These are phyloP conservation scores for Callyntrura guangdongensis DNA, from an alignment of 2,888 invertebrate genomes.

Conservation along the genomic window DNA sequence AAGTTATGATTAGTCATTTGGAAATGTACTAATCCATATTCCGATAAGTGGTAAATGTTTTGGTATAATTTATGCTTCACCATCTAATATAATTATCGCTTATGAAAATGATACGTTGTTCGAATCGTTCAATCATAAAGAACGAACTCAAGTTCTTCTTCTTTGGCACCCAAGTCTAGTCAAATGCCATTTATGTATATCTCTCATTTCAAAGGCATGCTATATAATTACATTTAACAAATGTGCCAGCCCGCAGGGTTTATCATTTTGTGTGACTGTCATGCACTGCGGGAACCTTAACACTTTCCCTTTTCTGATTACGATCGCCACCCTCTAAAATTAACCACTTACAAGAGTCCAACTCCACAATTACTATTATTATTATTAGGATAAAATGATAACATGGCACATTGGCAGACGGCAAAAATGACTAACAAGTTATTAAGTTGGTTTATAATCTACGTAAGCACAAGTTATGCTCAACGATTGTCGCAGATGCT, in stretches of 20 bases:
- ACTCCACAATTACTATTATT: slow-evolving; percentile 44
- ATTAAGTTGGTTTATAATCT: not conserved
- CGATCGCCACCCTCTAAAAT: slow-evolving; percentile 34
- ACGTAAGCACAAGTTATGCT: not conserved
- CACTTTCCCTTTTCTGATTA: slow-evolving; percentile 68
- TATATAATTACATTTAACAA: slow-evolving; percentile 9
- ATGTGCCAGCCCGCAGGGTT: slow-evolving; percentile 7
- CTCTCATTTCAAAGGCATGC: too few species aligned
- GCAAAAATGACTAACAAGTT: not conserved
- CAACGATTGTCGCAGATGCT: slow-evolving; percentile 43
- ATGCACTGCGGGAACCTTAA: slow-evolving; percentile 51
- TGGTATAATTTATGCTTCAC: too few species aligned
- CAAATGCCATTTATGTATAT: too few species aligned
- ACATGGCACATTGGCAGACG: not conserved
- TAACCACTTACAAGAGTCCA: slow-evolving; percentile 48
- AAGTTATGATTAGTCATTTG: too few species aligned
- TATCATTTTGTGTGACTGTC: slow-evolving; percentile 28
- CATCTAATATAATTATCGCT: too few species aligned
- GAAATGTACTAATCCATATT: too few species aligned
- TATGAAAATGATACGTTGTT: too few species aligned
- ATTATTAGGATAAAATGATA: slow-evolving; percentile 53
- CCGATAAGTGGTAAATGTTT: too few species aligned
- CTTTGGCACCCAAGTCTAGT: too few species aligned
- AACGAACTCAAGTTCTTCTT: too few species aligned
- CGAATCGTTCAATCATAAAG: too few species aligned